Evolutionary conservation across 1,140 invertebrate species (phyloP).

Genomic region (Drosophila bifasciata): DNA sequence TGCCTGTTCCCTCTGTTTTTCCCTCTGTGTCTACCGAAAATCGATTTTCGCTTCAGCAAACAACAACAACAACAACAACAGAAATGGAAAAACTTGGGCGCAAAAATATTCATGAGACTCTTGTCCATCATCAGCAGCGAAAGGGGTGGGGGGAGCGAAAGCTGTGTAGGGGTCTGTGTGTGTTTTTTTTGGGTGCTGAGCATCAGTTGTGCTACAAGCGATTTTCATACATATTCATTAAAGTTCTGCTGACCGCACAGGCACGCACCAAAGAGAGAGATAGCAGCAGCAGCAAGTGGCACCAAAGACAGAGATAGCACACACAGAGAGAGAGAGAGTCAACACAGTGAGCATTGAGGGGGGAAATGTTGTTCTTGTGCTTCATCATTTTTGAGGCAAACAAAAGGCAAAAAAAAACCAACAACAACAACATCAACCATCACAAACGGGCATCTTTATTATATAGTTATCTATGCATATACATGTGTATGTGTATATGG

Average conservation of each 20-base stretch:
- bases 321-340: neutral
- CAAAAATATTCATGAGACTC: slow-evolving; percentile 63
- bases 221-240: slow-evolving; percentile 82
- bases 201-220: slow-evolving; percentile 67
- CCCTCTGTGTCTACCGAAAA: neutral
- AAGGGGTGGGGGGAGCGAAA: neutral
- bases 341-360: slow-evolving; percentile 1
- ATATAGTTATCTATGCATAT: slow-evolving; percentile 55
- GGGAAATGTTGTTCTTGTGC: slow-evolving; percentile 55
- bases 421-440: slow-evolving; percentile 32
- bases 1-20: slow-evolving; percentile 4
- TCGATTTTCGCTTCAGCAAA: slow-evolving; percentile 48
- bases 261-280: too few relatives aligned
- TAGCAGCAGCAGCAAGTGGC: slow-evolving; percentile 50
- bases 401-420: slow-evolving; percentile 16
- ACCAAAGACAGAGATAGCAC: too few relatives aligned
- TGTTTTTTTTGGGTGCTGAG: neutral
- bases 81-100: slow-evolving; percentile 29
- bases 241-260: slow-evolving; percentile 77
- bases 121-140: slow-evolving; percentile 2
- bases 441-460: slow-evolving; percentile 66
- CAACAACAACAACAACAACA: slow-evolving; percentile 31
- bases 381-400: slow-evolving; percentile 77
- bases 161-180: neutral
- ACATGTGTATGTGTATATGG: slow-evolving; percentile 16